Base-by-base conservation (phyloP, 2,888 invertebrate genomes). In the Cheilosia impressa region DNA sequence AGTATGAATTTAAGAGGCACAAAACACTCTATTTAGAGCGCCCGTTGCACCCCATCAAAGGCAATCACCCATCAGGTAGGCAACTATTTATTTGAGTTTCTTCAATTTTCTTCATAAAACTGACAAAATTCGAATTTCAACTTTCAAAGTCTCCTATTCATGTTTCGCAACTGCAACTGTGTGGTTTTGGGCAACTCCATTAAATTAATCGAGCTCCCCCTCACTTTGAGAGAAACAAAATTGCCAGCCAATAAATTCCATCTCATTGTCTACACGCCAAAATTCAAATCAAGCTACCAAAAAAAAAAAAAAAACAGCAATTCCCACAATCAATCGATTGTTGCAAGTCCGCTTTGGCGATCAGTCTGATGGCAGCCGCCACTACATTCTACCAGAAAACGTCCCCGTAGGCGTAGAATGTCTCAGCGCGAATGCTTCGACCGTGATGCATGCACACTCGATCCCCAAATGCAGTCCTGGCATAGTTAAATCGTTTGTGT, bases 331-430 rank as follows among this genome's bases (percentile, higher is more conserved):
- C 79, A 65, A 79, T 84, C 13, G 79, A 78, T 68, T 63, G 79
- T 15, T 45, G 53, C 60, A 52, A 34, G 68, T 60, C 60, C 55
- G 41, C 45, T 75, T 69, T 52, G 41, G 84, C 73, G 76, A 84
- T 80, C 85, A 81, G 72, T 85, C 72, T 55, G 60, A 27, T 19
- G 19, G 17, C 85, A 85, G 76, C 81, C 71, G 85, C 80, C 71
- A 76, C 76, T 76, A 62, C 76, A 81, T 76, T 81, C 72, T 76
- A 53, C 68, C 72, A 66, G 62, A 71, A 85, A 81, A 81, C 85
- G 85, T 85, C 85, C 81, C 85, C 76, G 34, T 72, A 81, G 85
- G 85, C 81, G 58, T 81, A 71, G 72, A 85, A 72, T 81, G 85
- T 85, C 85, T 81, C 76, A 85, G 76, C 72, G 62, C 82, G 77